Conservation (phyloP, 2,797 vertebrate genomes). For the Pseudotriccus pelzelni region DNA sequence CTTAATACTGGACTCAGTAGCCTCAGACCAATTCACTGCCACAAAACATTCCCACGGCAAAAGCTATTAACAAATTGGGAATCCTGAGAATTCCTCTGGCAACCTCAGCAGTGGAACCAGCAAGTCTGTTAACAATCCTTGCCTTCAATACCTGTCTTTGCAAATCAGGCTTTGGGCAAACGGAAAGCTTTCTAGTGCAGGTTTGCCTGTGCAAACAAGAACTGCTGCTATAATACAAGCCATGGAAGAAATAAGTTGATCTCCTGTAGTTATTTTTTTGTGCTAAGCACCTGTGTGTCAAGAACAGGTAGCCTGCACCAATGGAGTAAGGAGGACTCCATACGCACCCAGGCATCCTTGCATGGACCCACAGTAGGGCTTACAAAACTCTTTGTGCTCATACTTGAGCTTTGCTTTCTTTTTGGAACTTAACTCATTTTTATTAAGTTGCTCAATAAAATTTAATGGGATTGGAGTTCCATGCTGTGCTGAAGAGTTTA, state of each 20-base stretch:
- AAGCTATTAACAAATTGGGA: neutral
- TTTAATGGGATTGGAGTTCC: constrained; percentile 52
- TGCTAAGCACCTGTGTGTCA: neutral
- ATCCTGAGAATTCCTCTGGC: neutral
- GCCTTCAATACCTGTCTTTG: neutral
- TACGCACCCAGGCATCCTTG: neutral
- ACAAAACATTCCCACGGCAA: neutral
- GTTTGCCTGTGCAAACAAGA: neutral
- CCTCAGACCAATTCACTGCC: neutral
- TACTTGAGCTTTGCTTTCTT: neutral
- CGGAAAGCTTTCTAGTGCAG: neutral
- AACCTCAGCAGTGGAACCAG: neutral
- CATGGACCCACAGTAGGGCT: neutral
- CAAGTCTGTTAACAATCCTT: neutral
- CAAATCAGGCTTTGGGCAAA: neutral
- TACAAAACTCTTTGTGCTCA: neutral
- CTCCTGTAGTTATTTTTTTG: neutral
- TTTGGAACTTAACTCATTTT: constrained; percentile 16
- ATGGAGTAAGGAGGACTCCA: neutral
- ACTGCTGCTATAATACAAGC: neutral
- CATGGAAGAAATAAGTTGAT: neutral
- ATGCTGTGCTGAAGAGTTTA: constrained; percentile 52
- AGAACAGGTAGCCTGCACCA: neutral
- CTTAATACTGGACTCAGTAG: neutral
- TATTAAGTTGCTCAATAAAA: constrained; percentile 36